These are phyloP conservation scores for Nemoura dubitans DNA, from an alignment of 2,888 invertebrate genomes.

Conservation along the genomic window DNA sequence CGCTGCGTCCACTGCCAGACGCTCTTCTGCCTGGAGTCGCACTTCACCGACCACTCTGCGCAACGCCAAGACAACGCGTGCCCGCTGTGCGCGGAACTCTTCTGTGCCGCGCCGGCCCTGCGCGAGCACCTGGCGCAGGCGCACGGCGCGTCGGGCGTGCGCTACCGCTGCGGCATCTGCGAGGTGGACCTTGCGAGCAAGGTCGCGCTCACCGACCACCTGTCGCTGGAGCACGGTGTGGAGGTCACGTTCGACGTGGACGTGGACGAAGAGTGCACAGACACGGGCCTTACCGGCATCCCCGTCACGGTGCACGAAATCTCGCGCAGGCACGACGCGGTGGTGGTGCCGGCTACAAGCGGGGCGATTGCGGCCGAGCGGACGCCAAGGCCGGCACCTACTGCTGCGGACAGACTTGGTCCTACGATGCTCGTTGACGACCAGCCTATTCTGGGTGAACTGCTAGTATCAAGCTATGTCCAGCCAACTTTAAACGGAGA, in stretches of 20 bases:
- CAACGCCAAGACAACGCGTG: not conserved
- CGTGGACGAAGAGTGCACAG: not conserved
- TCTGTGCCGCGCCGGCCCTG: not conserved
- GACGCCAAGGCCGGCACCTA: no score
- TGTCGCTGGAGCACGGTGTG: constrained; percentile 28
- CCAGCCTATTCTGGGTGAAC: no score
- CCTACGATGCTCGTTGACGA: no score
- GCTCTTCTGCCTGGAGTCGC: not conserved
- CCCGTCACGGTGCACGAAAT: not conserved
- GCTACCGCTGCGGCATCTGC: constrained; percentile 42
- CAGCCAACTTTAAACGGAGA: no score
- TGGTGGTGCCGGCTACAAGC: no score
- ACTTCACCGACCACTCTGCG: not conserved
- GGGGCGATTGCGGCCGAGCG: no score
- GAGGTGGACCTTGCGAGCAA: constrained; percentile 25
- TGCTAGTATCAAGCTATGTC: no score
- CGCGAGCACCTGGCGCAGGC: not conserved
- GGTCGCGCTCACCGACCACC: not conserved
- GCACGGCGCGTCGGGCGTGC: not conserved
- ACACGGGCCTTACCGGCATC: not conserved
- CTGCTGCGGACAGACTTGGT: no score
- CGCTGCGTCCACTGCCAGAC: constrained; percentile 13
- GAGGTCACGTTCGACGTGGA: not conserved
- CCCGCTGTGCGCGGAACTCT: not conserved
- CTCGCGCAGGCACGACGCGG: not conserved